A percentile compares a stretch with the other conserved stretches of the same genome.
Conservation (phyloP, 2,888 invertebrate species). For the Alloplasta piceator region DNA sequence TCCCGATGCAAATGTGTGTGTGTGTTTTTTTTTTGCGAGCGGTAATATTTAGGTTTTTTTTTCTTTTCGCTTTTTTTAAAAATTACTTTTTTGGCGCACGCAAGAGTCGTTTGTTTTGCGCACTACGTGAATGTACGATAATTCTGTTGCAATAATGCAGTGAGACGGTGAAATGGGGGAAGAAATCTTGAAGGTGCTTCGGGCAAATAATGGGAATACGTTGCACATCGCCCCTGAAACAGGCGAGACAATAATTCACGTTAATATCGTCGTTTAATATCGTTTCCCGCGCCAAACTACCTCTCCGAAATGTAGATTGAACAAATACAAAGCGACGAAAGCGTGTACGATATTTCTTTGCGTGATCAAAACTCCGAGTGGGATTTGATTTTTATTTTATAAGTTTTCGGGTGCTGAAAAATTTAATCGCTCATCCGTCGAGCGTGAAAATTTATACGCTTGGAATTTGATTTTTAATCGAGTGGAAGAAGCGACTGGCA, state of each 20-base stretch:
- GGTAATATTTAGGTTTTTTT: background rate
- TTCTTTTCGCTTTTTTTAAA: constrained; percentile 1
- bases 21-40: no score
- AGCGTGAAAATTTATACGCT: background rate
- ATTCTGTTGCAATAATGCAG: constrained; percentile 56
- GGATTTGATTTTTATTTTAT: constrained; percentile 28
- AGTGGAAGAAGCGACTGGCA: background rate
- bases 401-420: constrained; percentile 27
- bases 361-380: constrained; percentile 40
- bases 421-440: background rate
- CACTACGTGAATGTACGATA: constrained; percentile 31
- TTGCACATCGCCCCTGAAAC: constrained; percentile 60
- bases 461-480: constrained; percentile 34
- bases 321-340: constrained; percentile 69
- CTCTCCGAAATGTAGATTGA: constrained; percentile 73
- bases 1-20: background rate
- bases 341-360: constrained; percentile 80
- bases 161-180: background rate
- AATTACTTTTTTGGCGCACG: constrained; percentile 49
- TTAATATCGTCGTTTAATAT: constrained; percentile 65
- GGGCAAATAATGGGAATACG: constrained; percentile 27
- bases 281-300: constrained; percentile 80
- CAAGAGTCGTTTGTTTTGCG: constrained; percentile 44
- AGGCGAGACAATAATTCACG: constrained; percentile 54
- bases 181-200: constrained; percentile 43